Evolutionary conservation across 2,797 vertebrate genomes (phyloP).

Genomic region (Loriculus beryllinus): DNA sequence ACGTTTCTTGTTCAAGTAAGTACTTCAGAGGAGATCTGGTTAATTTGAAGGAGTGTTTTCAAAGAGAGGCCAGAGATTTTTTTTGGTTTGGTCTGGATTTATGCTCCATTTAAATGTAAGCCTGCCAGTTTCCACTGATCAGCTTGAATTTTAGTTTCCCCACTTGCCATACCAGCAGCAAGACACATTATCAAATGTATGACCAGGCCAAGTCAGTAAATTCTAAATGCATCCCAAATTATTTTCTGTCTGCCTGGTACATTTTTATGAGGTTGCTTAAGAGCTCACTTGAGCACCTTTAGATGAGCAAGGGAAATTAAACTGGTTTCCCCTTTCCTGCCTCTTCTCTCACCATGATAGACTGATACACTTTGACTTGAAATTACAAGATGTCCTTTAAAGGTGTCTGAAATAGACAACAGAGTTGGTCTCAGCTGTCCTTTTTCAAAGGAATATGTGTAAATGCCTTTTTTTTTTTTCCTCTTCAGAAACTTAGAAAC

Average conservation of each 20-base stretch:
- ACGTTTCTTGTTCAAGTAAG: background rate
- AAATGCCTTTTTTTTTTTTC: background rate
- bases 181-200: background rate
- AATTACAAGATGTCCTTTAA: background rate
- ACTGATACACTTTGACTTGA: background rate
- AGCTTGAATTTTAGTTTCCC: slow-evolving; percentile 1
- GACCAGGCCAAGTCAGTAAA: slow-evolving; percentile 34
- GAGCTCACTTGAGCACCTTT: background rate
- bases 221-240: background rate
- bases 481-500: background rate
- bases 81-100: background rate
- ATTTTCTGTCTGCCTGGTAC: slow-evolving; percentile 5
- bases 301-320: slow-evolving; percentile 15
- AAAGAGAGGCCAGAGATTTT: background rate
- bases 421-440: background rate
- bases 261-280: background rate
- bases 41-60: background rate
- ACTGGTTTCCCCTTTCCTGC: background rate
- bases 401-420: background rate
- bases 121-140: background rate
- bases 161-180: background rate
- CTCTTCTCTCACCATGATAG: background rate
- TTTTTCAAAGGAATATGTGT: background rate
- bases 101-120: background rate
- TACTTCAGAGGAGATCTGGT: background rate